phyloP scores from a whole-genome alignment of 2,797 vertebrate genomes.

The Artibeus lituratus region DNA sequence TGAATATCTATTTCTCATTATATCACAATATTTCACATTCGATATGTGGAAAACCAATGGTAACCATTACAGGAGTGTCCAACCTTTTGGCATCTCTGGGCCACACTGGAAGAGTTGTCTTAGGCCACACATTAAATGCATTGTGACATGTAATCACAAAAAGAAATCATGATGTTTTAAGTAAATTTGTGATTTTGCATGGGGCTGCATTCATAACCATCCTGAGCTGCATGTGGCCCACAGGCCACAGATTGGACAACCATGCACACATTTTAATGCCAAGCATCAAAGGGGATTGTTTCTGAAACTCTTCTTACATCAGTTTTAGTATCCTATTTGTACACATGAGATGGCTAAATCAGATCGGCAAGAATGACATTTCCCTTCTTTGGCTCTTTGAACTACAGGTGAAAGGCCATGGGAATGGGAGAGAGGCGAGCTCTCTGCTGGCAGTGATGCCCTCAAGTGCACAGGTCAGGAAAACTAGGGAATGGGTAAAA shows the following conservation, averaged over 20 bases:
- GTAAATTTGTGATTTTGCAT: no score
- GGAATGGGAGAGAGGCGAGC: neutral
- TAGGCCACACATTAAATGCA: no score
- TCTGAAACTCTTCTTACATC: neutral
- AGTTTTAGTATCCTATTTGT: neutral
- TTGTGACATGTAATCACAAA: no score
- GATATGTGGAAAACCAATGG: neutral
- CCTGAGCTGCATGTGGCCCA: no score
- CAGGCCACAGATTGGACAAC: no score
- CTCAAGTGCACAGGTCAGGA: neutral
- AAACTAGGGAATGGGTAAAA: neutral
- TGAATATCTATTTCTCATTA: neutral
- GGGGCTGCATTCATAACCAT: no score
- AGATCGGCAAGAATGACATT: neutral
- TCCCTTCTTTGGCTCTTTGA: neutral
- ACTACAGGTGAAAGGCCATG: neutral
- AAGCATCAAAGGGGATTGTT: neutral
- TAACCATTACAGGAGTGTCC: neutral
- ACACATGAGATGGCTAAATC: neutral
- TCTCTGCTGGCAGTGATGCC: neutral
- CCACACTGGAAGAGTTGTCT: no score
- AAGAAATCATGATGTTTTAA: no score
- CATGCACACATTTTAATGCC: neutral
- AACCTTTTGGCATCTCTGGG: no score
- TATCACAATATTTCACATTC: neutral